These are phyloP conservation scores for Keiferia lycopersicella DNA, from an alignment of 2,888 invertebrate genomes.

Conservation along the genomic window DNA sequence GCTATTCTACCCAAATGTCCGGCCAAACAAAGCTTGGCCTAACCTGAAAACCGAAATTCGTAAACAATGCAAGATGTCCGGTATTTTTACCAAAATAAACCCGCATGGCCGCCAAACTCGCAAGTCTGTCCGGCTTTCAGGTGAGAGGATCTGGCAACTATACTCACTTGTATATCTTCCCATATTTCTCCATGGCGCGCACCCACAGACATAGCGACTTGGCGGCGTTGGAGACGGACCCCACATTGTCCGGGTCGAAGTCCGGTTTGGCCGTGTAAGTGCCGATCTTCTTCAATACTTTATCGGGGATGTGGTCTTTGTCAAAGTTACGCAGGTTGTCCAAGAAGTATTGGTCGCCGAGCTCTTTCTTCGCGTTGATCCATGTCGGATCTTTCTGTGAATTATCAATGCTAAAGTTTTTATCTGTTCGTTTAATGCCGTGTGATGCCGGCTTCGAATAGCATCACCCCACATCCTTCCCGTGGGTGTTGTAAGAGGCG, in stretches of 20 bases:
- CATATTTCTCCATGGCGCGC: constrained; percentile 94
- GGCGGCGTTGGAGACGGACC: constrained; percentile 90
- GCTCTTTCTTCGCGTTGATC: constrained; percentile 92
- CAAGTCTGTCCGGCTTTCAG: too few species aligned
- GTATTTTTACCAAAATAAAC: too few species aligned
- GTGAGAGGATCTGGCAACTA: neutral
- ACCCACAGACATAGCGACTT: constrained; percentile 96
- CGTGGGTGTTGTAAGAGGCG: too few species aligned
- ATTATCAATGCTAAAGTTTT: neutral
- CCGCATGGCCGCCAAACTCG: too few species aligned
- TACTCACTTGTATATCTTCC: constrained; percentile 89
- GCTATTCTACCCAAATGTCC: too few species aligned
- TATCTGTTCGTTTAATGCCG: too few species aligned
- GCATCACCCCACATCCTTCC: too few species aligned
- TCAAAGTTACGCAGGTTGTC: constrained; percentile 91
- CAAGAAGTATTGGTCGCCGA: constrained; percentile 90
- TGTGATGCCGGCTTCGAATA: too few species aligned
- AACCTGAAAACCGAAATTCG: too few species aligned
- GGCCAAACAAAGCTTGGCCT: too few species aligned
- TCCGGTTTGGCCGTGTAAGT: constrained; percentile 90
- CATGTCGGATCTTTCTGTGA: constrained; percentile 89
- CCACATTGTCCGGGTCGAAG: constrained; percentile 93
- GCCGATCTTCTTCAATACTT: constrained; percentile 89
- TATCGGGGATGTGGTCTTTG: constrained; percentile 92
- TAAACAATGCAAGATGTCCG: too few species aligned